These are phyloP conservation scores for Homarus gammarus DNA, from an alignment of 2,888 invertebrate species.

Conservation along the genomic window DNA sequence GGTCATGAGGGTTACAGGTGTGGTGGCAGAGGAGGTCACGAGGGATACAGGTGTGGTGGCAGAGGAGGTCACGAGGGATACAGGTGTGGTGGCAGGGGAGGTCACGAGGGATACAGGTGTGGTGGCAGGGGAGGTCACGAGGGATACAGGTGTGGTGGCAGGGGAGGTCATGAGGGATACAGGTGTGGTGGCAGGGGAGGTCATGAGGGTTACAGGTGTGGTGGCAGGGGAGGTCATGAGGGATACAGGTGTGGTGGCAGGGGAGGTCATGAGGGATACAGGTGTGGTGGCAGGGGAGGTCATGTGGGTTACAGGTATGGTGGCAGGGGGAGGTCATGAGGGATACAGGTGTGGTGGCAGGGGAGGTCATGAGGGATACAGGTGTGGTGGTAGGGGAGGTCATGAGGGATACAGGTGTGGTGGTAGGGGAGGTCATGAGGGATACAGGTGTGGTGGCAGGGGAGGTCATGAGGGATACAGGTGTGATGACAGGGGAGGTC, in stretches of 20 bases:
- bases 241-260: background rate
- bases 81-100: too few species aligned
- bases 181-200: too few species aligned
- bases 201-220: background rate
- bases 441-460: background rate
- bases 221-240: background rate
- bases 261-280: background rate
- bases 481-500: background rate
- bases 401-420: background rate
- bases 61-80: too few species aligned
- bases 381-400: too few species aligned
- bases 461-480: background rate
- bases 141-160: background rate
- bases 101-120: too few species aligned
- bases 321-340: background rate
- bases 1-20: background rate
- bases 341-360: background rate
- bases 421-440: background rate
- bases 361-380: too few species aligned
- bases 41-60: background rate
- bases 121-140: too few species aligned
- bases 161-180: too few species aligned
- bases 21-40: background rate
- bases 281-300: background rate
- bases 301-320: background rate